A percentile compares a stretch with the other conserved stretches of the same genome.
Conservation (phyloP, 2,888 invertebrate genomes). For the Leptinotarsa tumamoca region DNA sequence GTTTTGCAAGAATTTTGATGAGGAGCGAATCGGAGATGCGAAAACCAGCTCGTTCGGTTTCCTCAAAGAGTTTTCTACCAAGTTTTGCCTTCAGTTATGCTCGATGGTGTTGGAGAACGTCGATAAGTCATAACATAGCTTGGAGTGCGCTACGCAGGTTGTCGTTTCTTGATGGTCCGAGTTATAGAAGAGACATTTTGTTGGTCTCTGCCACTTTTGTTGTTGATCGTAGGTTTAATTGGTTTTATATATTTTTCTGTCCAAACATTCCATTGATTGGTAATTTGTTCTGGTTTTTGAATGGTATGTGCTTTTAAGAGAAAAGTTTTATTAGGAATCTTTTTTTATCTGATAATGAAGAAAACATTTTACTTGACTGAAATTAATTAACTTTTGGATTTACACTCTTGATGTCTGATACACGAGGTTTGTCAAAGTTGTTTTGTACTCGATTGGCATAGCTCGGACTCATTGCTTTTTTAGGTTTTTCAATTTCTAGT, state of each 20-base stretch:
- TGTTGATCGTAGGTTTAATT: too few species aligned
- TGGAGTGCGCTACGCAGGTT: background rate
- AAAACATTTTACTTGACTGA: too few species aligned
- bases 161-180: background rate
- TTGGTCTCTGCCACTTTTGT: background rate
- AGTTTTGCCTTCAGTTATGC: slow-evolving; percentile 67
- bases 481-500: slow-evolving; percentile 12
- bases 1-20: slow-evolving; percentile 66
- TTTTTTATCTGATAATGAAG: too few species aligned
- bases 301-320: too few species aligned
- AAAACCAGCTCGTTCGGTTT: slow-evolving; percentile 63
- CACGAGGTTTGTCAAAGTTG: too few species aligned
- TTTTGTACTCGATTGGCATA: background rate
- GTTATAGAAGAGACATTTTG: background rate
- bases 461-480: background rate
- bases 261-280: too few species aligned
- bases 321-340: too few species aligned
- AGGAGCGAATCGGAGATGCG: slow-evolving; percentile 42
- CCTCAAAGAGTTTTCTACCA: slow-evolving; percentile 66
- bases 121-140: slow-evolving; percentile 60
- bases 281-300: too few species aligned
- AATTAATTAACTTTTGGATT: too few species aligned
- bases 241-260: too few species aligned
- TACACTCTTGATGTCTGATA: too few species aligned
- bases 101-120: slow-evolving; percentile 67